Evolutionary conservation across 2,113 vertebrate genomes (phyloP).

Genomic region (Alaudala cheleensis): DNA sequence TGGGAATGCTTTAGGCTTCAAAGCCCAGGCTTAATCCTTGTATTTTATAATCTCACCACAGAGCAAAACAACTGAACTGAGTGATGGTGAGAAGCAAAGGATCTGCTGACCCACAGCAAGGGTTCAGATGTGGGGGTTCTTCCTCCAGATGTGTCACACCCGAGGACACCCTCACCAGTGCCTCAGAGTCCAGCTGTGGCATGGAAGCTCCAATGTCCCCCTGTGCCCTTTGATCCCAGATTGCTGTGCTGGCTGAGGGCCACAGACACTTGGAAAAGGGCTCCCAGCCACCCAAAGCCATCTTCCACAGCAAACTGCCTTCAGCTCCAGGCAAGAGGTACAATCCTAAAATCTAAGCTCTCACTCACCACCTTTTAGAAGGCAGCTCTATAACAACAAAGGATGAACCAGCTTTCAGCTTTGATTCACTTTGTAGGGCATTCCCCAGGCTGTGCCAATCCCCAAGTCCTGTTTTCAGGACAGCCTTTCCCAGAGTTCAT

Average conservation of each 20-base stretch:
- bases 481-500: background rate
- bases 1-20: background rate
- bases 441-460: background rate
- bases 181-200: background rate
- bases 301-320: background rate
- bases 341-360: background rate
- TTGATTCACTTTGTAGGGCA: background rate
- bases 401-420: background rate
- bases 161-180: background rate
- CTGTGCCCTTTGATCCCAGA: background rate
- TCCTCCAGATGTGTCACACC: background rate
- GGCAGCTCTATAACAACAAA: background rate
- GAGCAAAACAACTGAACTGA: background rate
- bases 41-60: background rate
- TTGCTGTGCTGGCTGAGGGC: background rate
- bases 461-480: background rate
- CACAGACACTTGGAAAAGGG: background rate
- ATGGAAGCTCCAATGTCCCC: background rate
- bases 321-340: background rate
- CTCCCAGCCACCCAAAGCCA: background rate
- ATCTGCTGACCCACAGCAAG: background rate
- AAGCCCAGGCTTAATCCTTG: background rate
- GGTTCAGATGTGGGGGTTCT: background rate
- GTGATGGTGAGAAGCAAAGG: background rate
- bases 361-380: background rate